These are phyloP conservation scores for Gymnarchus niloticus DNA, from an alignment of 2,113 vertebrate species.

Conservation along the genomic window DNA sequence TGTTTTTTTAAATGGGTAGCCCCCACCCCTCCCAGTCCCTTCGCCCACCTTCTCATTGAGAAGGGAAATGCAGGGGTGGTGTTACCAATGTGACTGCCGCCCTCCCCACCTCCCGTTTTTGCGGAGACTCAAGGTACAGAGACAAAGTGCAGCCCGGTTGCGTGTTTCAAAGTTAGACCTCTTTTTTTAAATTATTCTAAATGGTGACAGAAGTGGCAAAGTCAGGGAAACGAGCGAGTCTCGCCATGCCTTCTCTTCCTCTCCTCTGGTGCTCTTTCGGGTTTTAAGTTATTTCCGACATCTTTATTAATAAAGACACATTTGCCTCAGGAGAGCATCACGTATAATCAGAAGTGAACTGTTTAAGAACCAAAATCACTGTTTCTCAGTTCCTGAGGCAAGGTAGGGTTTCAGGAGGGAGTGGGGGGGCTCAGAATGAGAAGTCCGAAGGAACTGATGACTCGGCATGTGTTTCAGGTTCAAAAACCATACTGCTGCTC, in stretches of 20 bases:
- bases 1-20: not conserved
- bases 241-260: not conserved
- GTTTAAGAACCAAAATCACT: not conserved
- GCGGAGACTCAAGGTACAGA: not conserved
- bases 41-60: too few relatives aligned
- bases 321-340: slow-evolving; percentile 10
- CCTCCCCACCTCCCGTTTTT: not conserved
- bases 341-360: not conserved
- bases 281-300: not conserved
- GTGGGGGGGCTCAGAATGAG: not conserved
- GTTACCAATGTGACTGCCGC: not conserved
- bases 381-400: not conserved
- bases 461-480: not conserved
- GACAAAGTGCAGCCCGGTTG: not conserved
- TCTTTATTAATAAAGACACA: too few relatives aligned
- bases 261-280: not conserved
- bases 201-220: too few relatives aligned
- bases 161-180: not conserved
- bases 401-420: too few relatives aligned
- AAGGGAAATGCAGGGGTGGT: not conserved
- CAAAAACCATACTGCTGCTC: not conserved
- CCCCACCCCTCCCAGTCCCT: not conserved
- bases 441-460: not conserved
- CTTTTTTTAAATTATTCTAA: not conserved
- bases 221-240: not conserved